These are phyloP conservation scores for Caenorhabditis angaria DNA, from an alignment of 2,888 invertebrate species.

Conservation along the genomic window DNA sequence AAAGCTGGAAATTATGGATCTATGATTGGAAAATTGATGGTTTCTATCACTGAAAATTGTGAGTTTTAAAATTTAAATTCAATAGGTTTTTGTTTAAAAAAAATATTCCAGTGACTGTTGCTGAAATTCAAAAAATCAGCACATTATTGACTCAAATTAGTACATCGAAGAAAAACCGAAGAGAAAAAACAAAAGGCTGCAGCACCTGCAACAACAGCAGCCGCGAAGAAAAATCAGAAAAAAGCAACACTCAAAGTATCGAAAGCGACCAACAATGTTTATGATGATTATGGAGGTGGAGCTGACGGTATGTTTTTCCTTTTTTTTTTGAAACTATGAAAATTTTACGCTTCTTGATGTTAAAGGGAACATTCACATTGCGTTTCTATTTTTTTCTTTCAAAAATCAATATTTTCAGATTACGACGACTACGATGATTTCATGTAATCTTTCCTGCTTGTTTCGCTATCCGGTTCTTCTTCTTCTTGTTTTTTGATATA, in stretches of 20 bases:
- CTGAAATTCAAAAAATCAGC: slow-evolving; percentile 60
- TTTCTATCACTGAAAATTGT: slow-evolving; percentile 49
- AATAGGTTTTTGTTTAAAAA: slow-evolving; percentile 7
- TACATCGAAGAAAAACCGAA: slow-evolving; percentile 58
- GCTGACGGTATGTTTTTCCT: not conserved
- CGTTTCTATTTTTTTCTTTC: not conserved
- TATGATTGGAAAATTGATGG: slow-evolving; percentile 49
- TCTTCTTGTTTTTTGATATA: not conserved
- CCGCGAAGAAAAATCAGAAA: slow-evolving; percentile 36
- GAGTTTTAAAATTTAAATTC: slow-evolving; percentile 23
- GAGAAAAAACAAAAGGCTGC: slow-evolving; percentile 37
- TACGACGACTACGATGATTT: slow-evolving; percentile 48
- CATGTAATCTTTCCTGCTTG: not conserved
- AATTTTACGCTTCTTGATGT: not conserved
- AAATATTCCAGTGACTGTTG: slow-evolving; percentile 49
- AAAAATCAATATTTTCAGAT: slow-evolving; percentile 5
- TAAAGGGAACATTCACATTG: not conserved
- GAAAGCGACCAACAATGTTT: slow-evolving; percentile 42
- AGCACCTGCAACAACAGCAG: slow-evolving; percentile 6
- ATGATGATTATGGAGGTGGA: slow-evolving; percentile 46
- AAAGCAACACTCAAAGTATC: slow-evolving; percentile 42
- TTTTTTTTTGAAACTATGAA: not conserved
- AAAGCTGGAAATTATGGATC: slow-evolving; percentile 56
- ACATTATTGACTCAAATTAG: slow-evolving; percentile 55
- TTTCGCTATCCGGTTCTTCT: not conserved